These are phyloP conservation scores for Lepilemur ruficaudatus DNA, from an alignment of 2,797 vertebrate species.

Conservation along the genomic window DNA sequence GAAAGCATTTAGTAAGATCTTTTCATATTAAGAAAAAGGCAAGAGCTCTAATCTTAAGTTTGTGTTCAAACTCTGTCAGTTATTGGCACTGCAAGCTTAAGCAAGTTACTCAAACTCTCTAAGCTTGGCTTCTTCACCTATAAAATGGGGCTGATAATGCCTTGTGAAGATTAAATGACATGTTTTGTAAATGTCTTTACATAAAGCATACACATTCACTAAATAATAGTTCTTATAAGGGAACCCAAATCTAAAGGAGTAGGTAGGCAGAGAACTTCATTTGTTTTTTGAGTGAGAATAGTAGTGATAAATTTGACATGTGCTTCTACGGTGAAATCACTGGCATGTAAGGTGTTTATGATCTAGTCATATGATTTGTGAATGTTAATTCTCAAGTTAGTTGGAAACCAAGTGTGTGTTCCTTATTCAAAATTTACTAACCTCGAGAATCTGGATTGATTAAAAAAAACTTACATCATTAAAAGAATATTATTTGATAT, in stretches of 20 bases:
- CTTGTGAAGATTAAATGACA: background rate
- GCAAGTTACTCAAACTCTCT: background rate
- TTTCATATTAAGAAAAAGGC: background rate
- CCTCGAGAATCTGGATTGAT: background rate
- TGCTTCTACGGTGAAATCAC: background rate
- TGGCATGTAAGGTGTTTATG: background rate
- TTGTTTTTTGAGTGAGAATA: background rate
- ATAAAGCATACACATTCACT: background rate
- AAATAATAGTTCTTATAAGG: background rate
- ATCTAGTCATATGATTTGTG: background rate
- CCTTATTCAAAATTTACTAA: background rate
- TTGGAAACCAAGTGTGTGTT: background rate
- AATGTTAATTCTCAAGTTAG: background rate
- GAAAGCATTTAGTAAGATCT: background rate
- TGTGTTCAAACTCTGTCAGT: background rate
- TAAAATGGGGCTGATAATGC: background rate
- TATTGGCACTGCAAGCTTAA: background rate
- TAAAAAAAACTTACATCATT: background rate
- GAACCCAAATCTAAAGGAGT: background rate
- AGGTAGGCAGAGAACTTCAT: background rate
- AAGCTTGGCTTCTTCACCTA: background rate
- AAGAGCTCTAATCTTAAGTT: background rate
- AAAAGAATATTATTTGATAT: background rate
- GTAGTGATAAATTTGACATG: background rate
- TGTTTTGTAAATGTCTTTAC: background rate